Evolutionary conservation across 2,797 vertebrate genomes (phyloP).

Genomic region (Ambastaia sidthimunki): DNA sequence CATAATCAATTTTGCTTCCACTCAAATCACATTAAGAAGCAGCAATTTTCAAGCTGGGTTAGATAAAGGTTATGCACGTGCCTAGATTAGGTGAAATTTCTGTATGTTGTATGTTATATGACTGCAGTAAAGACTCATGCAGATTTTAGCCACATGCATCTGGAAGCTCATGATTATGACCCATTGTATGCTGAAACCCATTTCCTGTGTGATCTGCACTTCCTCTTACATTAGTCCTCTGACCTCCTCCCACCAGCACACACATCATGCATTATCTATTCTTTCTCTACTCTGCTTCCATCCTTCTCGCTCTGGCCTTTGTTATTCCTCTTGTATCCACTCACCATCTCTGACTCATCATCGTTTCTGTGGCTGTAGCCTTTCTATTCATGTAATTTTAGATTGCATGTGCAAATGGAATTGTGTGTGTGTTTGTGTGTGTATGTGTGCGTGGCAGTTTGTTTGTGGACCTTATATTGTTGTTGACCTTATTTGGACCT

Average conservation of each 20-base stretch:
- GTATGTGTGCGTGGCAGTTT: neutral
- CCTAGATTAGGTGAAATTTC: neutral
- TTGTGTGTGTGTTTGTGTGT: neutral
- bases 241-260: conserved; percentile 25
- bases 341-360: conserved; percentile 21
- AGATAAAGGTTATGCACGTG: too few relatives aligned
- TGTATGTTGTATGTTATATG: neutral
- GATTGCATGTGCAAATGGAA: conserved; percentile 5
- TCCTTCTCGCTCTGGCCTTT: conserved; percentile 22
- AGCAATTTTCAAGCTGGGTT: too few relatives aligned
- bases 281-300: conserved; percentile 15
- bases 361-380: conserved; percentile 6
- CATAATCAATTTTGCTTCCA: too few relatives aligned
- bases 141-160: neutral
- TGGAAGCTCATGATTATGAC: conserved; percentile 7
- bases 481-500: too few relatives aligned
- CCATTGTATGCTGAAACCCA: neutral
- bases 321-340: conserved; percentile 4
- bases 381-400: conserved; percentile 20
- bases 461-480: neutral
- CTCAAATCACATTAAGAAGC: too few relatives aligned
- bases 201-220: conserved; percentile 43
- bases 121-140: neutral
- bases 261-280: conserved; percentile 25
- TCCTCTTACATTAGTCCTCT: conserved; percentile 44